These are phyloP conservation scores for Drosophila pruinosa DNA, from an alignment of 1,140 invertebrate species.

Conservation along the genomic window DNA sequence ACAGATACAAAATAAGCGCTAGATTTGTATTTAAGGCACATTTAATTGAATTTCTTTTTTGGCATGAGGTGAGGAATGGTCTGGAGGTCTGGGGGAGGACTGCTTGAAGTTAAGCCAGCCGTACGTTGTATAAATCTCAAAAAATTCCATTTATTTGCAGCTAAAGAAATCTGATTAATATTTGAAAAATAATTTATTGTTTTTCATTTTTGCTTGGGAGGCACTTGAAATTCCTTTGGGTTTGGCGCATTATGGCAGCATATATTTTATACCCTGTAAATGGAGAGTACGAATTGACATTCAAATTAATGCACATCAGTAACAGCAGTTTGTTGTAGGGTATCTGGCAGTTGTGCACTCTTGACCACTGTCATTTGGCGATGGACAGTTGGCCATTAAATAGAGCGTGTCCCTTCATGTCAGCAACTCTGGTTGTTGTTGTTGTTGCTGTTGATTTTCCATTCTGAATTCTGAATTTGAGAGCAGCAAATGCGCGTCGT, in stretches of 20 bases:
- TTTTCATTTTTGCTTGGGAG: constrained; percentile 1
- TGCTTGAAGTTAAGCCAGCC: neutral
- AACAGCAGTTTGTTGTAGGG: neutral
- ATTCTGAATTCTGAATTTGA: neutral
- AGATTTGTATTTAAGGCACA: constrained; percentile 16
- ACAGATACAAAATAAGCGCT: constrained; percentile 27
- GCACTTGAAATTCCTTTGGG: constrained; percentile 10
- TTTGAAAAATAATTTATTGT: constrained; percentile 26
- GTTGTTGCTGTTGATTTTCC: too few species aligned
- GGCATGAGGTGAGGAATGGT: neutral
- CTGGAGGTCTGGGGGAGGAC: neutral
- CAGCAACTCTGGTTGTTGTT: neutral
- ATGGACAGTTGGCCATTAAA: constrained; percentile 40
- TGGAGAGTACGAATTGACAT: too few species aligned
- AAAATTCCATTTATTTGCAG: constrained; percentile 22
- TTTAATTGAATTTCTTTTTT: constrained; percentile 28
- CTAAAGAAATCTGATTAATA: constrained; percentile 18
- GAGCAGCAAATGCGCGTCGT: constrained; percentile 22
- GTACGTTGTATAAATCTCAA: constrained; percentile 3
- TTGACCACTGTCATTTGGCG: neutral
- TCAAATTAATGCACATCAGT: neutral
- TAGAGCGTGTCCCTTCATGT: constrained; percentile 11
- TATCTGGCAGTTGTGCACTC: neutral
- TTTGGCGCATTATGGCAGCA: neutral
- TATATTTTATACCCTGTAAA: neutral